These are phyloP conservation scores for Anodontia alba DNA, from an alignment of 2,888 invertebrate species.

Conservation along the genomic window DNA sequence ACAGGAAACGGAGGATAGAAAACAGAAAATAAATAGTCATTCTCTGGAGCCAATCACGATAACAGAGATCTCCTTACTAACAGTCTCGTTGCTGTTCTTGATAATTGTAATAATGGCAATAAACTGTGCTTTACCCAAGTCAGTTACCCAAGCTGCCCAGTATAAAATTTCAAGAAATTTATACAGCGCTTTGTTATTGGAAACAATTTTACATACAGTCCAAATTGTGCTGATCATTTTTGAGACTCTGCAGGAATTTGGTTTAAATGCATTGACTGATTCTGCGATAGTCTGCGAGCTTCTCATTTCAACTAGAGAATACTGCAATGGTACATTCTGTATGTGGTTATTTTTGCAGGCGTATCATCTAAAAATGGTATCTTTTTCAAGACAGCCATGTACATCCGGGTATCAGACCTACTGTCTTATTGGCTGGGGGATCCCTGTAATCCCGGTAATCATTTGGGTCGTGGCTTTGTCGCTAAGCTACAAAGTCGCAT, in stretches of 20 bases:
- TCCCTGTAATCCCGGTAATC: slow-evolving; percentile 49
- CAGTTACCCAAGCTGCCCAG: slow-evolving; percentile 25
- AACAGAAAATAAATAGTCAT: neutral
- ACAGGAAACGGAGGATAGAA: neutral
- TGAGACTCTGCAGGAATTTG: slow-evolving; percentile 2
- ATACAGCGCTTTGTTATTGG: slow-evolving; percentile 39
- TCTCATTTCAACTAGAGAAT: slow-evolving; percentile 41
- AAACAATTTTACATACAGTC: slow-evolving; percentile 31
- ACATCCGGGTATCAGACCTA: slow-evolving; percentile 47
- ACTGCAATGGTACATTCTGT: slow-evolving; percentile 23
- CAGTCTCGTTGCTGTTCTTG: slow-evolving; percentile 44
- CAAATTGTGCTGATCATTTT: slow-evolving; percentile 29
- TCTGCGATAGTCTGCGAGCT: slow-evolving; percentile 42
- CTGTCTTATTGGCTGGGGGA: slow-evolving; percentile 55
- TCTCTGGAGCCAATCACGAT: slow-evolving; percentile 15
- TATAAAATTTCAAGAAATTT: slow-evolving; percentile 51
- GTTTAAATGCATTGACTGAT: slow-evolving; percentile 5
- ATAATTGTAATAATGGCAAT: slow-evolving; percentile 32
- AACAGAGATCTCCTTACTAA: slow-evolving; percentile 28
- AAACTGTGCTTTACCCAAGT: slow-evolving; percentile 42
- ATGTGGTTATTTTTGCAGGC: slow-evolving; percentile 53
- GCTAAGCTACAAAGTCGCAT: slow-evolving; percentile 45
- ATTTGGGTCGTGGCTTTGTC: slow-evolving; percentile 54
- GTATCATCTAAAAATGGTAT: slow-evolving; percentile 35
- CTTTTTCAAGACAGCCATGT: slow-evolving; percentile 36